Evolutionary conservation across 2,888 invertebrate genomes (phyloP).

Genomic region (Lomographa bimaculata): DNA sequence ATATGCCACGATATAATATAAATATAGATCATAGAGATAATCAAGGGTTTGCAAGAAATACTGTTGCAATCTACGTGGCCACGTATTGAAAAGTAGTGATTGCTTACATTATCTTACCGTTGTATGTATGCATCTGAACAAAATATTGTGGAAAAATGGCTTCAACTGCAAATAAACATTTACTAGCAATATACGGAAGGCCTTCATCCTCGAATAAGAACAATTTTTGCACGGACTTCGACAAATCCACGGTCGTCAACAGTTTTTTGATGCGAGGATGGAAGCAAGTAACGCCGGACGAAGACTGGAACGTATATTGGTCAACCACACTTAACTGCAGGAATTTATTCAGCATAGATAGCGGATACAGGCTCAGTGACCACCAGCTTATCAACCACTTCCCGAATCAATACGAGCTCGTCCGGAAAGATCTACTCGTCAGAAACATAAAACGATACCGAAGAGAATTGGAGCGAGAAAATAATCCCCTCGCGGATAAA

Average conservation of each 20-base stretch:
- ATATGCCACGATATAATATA: too few relatives aligned
- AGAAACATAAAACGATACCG: conserved; percentile 97
- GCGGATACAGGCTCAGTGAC: conserved; percentile 82
- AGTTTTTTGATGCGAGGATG: conserved; percentile 77
- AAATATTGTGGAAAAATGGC: conserved; percentile 12
- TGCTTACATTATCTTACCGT: too few relatives aligned
- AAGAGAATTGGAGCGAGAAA: conserved; percentile 94
- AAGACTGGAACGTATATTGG: conserved; percentile 98
- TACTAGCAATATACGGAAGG: conserved; percentile 62
- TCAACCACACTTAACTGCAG: conserved; percentile 94
- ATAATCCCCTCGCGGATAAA: conserved; percentile 92
- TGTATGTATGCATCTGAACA: too few relatives aligned
- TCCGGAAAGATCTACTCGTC: conserved; percentile 96
- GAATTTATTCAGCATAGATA: conserved; percentile 87
- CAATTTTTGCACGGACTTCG: conserved; percentile 62
- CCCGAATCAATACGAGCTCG: conserved; percentile 97
- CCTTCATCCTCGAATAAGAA: conserved; percentile 51
- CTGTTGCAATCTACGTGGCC: conserved; percentile 3
- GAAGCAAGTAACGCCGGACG: conserved; percentile 91
- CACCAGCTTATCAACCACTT: conserved; percentile 97
- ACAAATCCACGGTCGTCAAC: conserved; percentile 54
- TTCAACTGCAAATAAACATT: conserved; percentile 85
- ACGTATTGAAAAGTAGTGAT: too few relatives aligned
- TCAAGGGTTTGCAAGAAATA: too few relatives aligned
- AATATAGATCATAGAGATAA: too few relatives aligned